Base-by-base conservation (phyloP, 2,113 vertebrate species). In the Pristiophorus japonicus region DNA sequence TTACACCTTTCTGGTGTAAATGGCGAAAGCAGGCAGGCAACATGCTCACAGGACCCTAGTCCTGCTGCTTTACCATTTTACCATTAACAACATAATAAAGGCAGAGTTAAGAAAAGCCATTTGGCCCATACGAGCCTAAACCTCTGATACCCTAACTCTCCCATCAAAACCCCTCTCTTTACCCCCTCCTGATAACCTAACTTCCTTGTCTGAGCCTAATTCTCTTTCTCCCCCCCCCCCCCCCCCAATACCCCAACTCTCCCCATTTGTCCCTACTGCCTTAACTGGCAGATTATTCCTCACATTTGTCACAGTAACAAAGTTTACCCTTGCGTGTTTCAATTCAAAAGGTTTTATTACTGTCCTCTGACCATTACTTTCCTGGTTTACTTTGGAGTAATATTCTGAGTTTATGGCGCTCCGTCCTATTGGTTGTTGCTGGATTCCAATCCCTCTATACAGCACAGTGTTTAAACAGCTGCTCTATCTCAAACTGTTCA, bases 121-220 rank as follows among this genome's bases (percentile, higher is more conserved):
- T 42, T 81, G 75, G n/a, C 75, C n/a, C 34, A 81, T 81, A 38
- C 38, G 18, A 81, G n/a, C 2, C n/a, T 81, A 81, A 51, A 51
- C 51, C 51, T 51, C 51, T 51, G 51, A 4, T 51, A 51, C 51
- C 51, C 51, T 51, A 51, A 51, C 51, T 51, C 51, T 51, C 51
- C 51, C 51, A 51, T 51, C 51, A 11, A 11, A 10, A 16, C 0
- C 67, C 67, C 67, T 10, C 12, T 70, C 67, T 24, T 78, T 67
- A 16, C 34, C 27, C 94, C 65, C 65, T 16, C 75, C 95, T 47
- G 51, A 51, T 51, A 51, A 66, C 84, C 96, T 70, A 47, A 66
- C 38, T 22, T 20, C 0, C 73, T 0, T 59, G 47, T 5, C 1
- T 20, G 47, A 22, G 8, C 62, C 20, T 30, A n/a, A n/a, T n/a